A percentile compares a stretch with the other conserved stretches of the same genome.
phyloP scores from a whole-genome alignment of 1,140 invertebrate genomes.

The Magallana ariakensis region DNA sequence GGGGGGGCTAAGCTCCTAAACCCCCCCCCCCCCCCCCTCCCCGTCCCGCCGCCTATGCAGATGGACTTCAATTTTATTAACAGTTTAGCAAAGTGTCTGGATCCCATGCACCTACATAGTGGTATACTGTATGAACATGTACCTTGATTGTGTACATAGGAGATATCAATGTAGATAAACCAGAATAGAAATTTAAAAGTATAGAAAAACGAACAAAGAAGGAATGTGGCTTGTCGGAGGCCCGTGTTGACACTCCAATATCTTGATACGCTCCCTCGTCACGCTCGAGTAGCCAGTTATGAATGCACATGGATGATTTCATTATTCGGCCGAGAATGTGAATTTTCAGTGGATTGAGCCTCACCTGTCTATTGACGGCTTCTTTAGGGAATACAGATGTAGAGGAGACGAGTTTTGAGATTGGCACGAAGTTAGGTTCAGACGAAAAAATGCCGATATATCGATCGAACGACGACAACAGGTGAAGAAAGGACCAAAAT shows the following conservation, averaged over 20 bases:
- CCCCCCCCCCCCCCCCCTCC: too few species aligned
- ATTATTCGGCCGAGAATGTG: neutral
- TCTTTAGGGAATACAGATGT: neutral
- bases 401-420: neutral
- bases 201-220: constrained; percentile 9
- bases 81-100: too few species aligned
- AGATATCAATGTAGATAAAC: constrained; percentile 7
- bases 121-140: too few species aligned
- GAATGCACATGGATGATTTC: constrained; percentile 23
- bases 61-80: too few species aligned
- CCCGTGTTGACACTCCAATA: neutral
- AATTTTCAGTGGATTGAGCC: neutral
- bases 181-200: constrained; percentile 7
- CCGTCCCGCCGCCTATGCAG: too few species aligned
- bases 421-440: neutral
- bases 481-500: neutral
- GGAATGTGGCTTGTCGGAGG: neutral
- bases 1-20: too few species aligned
- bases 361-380: neutral
- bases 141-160: neutral
- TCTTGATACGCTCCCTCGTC: constrained; percentile 25
- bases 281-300: constrained; percentile 1
- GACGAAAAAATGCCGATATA: neutral
- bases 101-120: too few species aligned
- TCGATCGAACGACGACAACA: neutral